A percentile compares a stretch with the other conserved stretches of the same genome.
Conservation (phyloP, 2,888 invertebrate species). For the Ophion ventricosus region DNA sequence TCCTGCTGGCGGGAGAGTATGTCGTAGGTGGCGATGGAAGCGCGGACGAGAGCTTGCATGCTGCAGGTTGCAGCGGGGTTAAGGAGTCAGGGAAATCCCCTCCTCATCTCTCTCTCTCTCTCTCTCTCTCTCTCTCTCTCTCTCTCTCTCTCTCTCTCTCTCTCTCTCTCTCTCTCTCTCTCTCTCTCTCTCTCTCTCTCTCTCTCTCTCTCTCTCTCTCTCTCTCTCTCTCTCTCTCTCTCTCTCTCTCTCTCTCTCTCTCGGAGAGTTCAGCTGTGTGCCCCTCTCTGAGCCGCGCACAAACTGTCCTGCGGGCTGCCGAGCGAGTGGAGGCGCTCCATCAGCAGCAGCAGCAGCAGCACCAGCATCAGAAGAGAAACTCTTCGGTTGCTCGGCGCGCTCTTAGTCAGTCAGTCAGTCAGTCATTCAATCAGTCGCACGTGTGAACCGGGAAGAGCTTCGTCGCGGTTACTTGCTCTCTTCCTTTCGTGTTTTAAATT, state of each 20-base stretch:
- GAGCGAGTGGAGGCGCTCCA: conserved; percentile 67
- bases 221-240: conserved; percentile 50
- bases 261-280: conserved; percentile 58
- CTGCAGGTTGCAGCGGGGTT: conserved; percentile 65
- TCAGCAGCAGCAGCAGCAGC: conserved; percentile 59
- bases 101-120: conserved; percentile 41
- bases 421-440: conserved; percentile 72
- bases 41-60: conserved; percentile 45
- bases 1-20: conserved; percentile 58
- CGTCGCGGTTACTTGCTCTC: conserved; percentile 61
- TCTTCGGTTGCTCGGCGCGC: conserved; percentile 71
- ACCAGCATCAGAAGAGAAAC: conserved; percentile 73
- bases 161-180: conserved; percentile 50
- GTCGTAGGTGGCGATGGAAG: conserved; percentile 48
- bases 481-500: conserved; percentile 8
- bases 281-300: conserved; percentile 68
- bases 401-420: conserved; percentile 75
- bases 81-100: conserved; percentile 68
- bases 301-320: conserved; percentile 74
- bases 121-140: conserved; percentile 38
- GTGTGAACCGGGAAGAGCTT: conserved; percentile 66
- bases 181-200: conserved; percentile 34
- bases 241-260: conserved; percentile 50
- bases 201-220: conserved; percentile 38
- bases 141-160: conserved; percentile 50